phyloP scores from a whole-genome alignment of 1,140 invertebrate species.

The Pogonomyrmex californicus region DNA sequence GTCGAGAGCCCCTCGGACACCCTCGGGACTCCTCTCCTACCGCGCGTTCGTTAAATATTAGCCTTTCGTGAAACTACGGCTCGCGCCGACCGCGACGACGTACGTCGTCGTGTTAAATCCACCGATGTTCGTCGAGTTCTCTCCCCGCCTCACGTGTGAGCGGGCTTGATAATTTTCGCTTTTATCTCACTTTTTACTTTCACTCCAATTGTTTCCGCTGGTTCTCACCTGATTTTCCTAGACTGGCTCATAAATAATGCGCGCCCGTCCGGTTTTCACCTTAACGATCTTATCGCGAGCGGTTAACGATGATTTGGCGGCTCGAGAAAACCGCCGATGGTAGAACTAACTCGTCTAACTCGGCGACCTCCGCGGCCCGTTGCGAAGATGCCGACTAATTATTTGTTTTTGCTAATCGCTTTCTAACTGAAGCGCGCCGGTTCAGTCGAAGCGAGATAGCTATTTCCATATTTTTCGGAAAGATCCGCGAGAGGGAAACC shows the following conservation, averaged over 20 bases:
- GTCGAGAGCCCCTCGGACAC: not conserved
- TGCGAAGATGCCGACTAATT: not conserved
- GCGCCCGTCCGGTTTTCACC: conserved; percentile 51
- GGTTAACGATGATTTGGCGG: conserved; percentile 14
- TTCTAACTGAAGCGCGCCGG: not conserved
- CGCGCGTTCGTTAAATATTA: conserved; percentile 3
- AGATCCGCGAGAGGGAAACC: not conserved
- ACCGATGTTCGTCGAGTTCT: not conserved
- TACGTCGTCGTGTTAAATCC: not conserved
- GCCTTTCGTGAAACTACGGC: not conserved
- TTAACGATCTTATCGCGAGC: conserved; percentile 45
- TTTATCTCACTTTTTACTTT: conserved; percentile 60
- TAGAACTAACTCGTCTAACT: not conserved
- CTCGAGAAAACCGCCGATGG: not conserved
- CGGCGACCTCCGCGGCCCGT: not conserved
- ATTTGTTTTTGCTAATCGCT: not conserved
- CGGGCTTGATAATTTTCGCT: conserved; percentile 26
- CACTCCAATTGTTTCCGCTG: conserved; percentile 58
- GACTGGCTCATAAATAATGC: conserved; percentile 53
- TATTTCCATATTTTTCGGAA: not conserved
- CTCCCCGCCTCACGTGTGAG: not conserved
- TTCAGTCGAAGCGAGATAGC: not conserved
- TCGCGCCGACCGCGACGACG: not conserved
- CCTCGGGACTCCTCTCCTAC: not conserved
- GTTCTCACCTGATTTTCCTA: conserved; percentile 63